Base-by-base conservation (phyloP, 1,140 invertebrate species). In the Drosophila chauvacae region DNA sequence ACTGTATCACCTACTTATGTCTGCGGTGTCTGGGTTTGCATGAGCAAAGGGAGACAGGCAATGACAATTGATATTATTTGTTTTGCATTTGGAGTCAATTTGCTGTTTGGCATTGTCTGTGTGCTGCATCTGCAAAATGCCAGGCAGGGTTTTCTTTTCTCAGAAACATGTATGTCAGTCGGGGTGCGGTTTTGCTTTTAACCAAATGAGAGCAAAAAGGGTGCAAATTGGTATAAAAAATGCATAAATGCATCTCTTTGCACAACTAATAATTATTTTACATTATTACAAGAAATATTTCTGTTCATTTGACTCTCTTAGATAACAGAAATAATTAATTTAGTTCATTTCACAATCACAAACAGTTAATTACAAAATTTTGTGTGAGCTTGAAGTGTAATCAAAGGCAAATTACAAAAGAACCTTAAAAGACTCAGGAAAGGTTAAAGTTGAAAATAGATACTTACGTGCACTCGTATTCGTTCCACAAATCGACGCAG, bases 401-500 rank as follows among this genome's bases (percentile, higher is more conserved):
- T 62, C 58, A 57, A n/a, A 60, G n/a, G 9, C 2, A 47, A 35
- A 42, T 20, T 69, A 35, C 13, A 26, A 45, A 7, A 18, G 1
- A 41, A 4, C 26, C 42, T 2, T 4, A 23, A 47, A 51, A 14
- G 30, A 9, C 23, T 37, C 4, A 2, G 35, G 4, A 37, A 23
- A 2, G 37, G 7, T 14, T 55, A n/a, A 42, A 39, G 13, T 26
- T n/a, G 35, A 45, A 28, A 16, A 13, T 39, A 20, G 50, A 26
- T 68, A 93, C 93, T 93, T 93, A 96, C 95, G 94, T 94, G 94
- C 95, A 96, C 83, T 96, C 95, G 78, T 95, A 94, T 73, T 94
- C 93, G 88, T 93, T 94, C 95, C 95, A 96, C 41, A 96, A 91
- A 91, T 96, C 95, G 42, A 94, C 93, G 92, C 95, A 96, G 65